phyloP scores from a whole-genome alignment of 1,140 invertebrate species.

The Drosophila subpulchrella region DNA sequence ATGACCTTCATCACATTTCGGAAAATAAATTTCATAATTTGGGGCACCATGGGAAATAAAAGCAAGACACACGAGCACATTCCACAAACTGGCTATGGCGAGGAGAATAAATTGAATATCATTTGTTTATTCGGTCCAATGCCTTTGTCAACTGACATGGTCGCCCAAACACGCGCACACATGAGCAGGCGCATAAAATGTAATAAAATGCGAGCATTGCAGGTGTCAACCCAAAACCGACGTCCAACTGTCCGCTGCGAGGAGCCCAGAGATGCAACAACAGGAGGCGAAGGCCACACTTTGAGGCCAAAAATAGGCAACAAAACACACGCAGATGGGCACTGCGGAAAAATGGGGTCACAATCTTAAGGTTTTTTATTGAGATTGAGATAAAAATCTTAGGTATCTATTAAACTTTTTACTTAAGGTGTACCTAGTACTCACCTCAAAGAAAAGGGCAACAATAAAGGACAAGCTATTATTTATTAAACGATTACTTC shows the following conservation, averaged over 20 bases:
- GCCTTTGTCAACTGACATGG: constrained; percentile 72
- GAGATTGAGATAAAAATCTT: too few species aligned
- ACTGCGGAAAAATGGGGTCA: constrained; percentile 18
- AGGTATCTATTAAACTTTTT: too few species aligned
- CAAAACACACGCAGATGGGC: constrained; percentile 17
- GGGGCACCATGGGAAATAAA: background rate
- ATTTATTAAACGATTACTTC: too few species aligned
- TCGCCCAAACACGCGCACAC: constrained; percentile 41
- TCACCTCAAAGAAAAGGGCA: too few species aligned
- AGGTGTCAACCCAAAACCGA: constrained; percentile 68
- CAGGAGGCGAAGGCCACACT: constrained; percentile 63
- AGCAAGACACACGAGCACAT: constrained; percentile 41
- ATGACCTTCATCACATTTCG: constrained; percentile 49
- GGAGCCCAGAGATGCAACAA: constrained; percentile 20
- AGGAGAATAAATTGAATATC: constrained; percentile 79
- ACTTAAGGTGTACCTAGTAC: too few species aligned
- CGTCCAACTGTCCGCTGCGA: constrained; percentile 60
- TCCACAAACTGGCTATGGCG: constrained; percentile 35
- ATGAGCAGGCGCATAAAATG: constrained; percentile 57
- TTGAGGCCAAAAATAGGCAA: constrained; percentile 76
- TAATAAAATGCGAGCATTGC: constrained; percentile 80
- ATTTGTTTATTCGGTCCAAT: constrained; percentile 78
- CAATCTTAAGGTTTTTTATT: too few species aligned
- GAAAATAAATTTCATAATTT: constrained; percentile 53
- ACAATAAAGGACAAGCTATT: too few species aligned